phyloP scores from a whole-genome alignment of 2,888 invertebrate species.

The Fragum sueziense region DNA sequence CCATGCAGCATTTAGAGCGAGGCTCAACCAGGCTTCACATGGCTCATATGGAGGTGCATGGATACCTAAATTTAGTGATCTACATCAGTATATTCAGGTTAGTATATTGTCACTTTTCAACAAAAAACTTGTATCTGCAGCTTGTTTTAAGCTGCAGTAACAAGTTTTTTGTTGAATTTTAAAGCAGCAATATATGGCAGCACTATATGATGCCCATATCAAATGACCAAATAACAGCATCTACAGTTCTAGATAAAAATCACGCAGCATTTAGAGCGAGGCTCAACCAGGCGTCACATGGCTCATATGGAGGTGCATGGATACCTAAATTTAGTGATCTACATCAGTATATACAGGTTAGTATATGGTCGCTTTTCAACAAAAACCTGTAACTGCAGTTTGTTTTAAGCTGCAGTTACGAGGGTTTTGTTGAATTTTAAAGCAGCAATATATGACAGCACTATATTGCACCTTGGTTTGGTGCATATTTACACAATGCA shows the following conservation, averaged over 20 bases:
- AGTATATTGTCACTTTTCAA: too few species aligned
- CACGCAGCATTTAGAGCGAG: slow-evolving; percentile 64
- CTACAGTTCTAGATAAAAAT: slow-evolving; percentile 60
- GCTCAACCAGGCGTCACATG: slow-evolving; percentile 64
- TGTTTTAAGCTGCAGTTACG: too few species aligned
- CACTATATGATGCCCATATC: slow-evolving; percentile 59
- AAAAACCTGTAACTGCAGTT: too few species aligned
- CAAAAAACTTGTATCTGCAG: too few species aligned
- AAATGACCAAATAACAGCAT: slow-evolving; percentile 66
- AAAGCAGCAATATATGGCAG: too few species aligned
- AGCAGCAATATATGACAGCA: too few species aligned
- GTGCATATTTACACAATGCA: too few species aligned
- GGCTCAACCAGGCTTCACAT: slow-evolving; percentile 64
- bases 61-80: slow-evolving; percentile 65
- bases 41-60: slow-evolving; percentile 69
- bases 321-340: slow-evolving; percentile 62
- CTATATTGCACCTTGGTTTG: too few species aligned
- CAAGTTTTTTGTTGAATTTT: too few species aligned
- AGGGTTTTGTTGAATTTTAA: too few species aligned
- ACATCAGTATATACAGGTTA: slow-evolving; percentile 69
- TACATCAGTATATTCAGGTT: slow-evolving; percentile 69
- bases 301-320: slow-evolving; percentile 69
- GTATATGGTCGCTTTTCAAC: too few species aligned
- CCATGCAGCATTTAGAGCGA: slow-evolving; percentile 62
- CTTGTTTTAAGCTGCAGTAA: too few species aligned